Base-by-base conservation (phyloP, 1,140 invertebrate genomes). In the Drosophila parvula region DNA sequence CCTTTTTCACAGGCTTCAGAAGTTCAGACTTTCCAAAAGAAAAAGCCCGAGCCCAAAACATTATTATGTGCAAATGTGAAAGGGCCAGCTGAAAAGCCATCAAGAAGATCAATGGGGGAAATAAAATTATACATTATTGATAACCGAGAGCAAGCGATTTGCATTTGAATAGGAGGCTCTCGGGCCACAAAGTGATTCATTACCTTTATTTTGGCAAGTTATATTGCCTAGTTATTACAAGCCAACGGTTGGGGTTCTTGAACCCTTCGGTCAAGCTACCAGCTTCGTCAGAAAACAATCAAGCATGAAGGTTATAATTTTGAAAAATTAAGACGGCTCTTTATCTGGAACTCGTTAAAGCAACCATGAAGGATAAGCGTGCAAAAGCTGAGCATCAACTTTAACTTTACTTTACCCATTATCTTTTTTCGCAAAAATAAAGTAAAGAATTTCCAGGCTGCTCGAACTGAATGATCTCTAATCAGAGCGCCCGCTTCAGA, bases 41-140 rank as follows among this genome's bases (percentile, higher is more conserved):
- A 27, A 53, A 56, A 14, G 18, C 16, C 32, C 18, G 22, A 86
- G n/a, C 60, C 28, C 50, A 48, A 69, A 59, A 71, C 28, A 71
- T 71, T 71, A 83, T 89, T 56, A 81, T 68, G 84, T 88, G 77
- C 65, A 83, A 89, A 89, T 89, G 84, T 89, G 84, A 89, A 89
- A 89, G 84, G 84, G 59, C 30, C 55, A 45, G 27, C 51, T 36
- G 22, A 11, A 47, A 55, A 47, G 22, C 34, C 62, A 65, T 55
- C 36, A 16, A 22, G 41, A 41, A 65, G 47, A 47, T 62, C 12
- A 12, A n/a, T n/a, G 40, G 55, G 22, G 34, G 44, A 74, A 74
- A 55, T 73, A 56, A 74, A 74, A 69, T 69, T 67, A 67, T 43
- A 67, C 36, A 41, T 51, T 38, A 18, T 38, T 40, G 51, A 53